Evolutionary conservation across 64 coral and sea anemone species (phyloP), one percentile per base, ranked within the genome.

Genomic region (Astreopora myriophthalma): DNA sequence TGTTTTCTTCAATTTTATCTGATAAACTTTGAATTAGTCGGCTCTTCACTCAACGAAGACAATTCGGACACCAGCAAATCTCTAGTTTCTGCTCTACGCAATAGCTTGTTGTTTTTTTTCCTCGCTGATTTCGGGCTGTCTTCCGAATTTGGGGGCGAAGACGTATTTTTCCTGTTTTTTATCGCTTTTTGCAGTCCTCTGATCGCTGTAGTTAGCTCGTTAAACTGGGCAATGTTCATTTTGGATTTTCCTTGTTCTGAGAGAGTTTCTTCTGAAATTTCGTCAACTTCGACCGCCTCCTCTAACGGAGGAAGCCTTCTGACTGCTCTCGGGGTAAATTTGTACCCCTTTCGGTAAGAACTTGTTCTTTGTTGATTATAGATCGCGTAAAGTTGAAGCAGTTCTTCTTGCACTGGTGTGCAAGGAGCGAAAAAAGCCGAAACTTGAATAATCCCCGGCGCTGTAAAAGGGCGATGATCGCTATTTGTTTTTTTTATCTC

Each of bases 281-380:
- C 92, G 32, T 83, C 63, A 3, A 9, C 36, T 5, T 16, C 28
- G 11, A 63, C 46, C 24, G 23, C 35, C 23, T 71, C 49, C 20
- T 42, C 80, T 34, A 82, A 57, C 8, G 35, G 78, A 8, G 23
- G 49, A 19, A 33, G 75, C 23, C 29, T 63, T 73, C 29, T 82
- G 30, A 46, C 34, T n/a, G 44, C 29, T 52, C 80, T 88, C 23
- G 64, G 49, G 24, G 67, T 64, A 83, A 33, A 49, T 73, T 82
- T 97, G 13, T 69, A 97, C 2, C 95, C 95, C 10, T 48, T 29
- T 16, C 95, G 87, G 63, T 90, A 96, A 3, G 92, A 96, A 23
- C 74, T 85, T 1, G 87, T 93, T 12, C 51, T 93, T 34, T 97
- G 95, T 83, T 97, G 91, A 75, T 97, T 68, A 48, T 90, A 94